Conservation (phyloP, 2,888 invertebrate genomes). For the Volucella bombylans region DNA sequence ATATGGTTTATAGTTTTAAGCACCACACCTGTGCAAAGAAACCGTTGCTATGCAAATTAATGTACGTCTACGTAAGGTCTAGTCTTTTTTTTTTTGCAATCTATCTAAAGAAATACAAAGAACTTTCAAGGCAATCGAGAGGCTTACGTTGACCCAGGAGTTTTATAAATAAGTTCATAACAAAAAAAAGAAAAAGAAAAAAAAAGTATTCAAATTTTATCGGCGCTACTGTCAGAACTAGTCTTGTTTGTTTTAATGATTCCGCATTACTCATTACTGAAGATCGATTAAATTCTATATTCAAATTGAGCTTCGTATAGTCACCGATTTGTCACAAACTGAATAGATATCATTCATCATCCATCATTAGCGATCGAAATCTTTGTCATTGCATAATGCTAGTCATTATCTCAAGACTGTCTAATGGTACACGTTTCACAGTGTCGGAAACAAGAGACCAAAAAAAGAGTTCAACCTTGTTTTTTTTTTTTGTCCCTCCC, state of each 20-base stretch:
- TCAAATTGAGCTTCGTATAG: slow-evolving; percentile 27
- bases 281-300: slow-evolving; percentile 19
- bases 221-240: slow-evolving; percentile 9
- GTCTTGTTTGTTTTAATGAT: slow-evolving; percentile 36
- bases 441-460: slow-evolving; percentile 13
- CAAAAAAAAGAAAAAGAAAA: slow-evolving; percentile 6
- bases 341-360: slow-evolving; percentile 32
- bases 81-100: slow-evolving; percentile 8
- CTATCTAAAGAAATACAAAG: slow-evolving; percentile 15
- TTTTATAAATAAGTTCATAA: neutral
- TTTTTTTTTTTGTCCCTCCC: slow-evolving; percentile 2
- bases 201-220: slow-evolving; percentile 9
- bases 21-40: slow-evolving; percentile 14
- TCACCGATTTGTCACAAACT: slow-evolving; percentile 6
- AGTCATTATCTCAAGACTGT: slow-evolving; percentile 49
- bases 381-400: slow-evolving; percentile 43
- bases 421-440: slow-evolving; percentile 40
- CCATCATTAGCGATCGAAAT: slow-evolving; percentile 52
- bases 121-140: slow-evolving; percentile 43
- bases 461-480: slow-evolving; percentile 39
- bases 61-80: too few species aligned
- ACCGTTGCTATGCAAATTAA: neutral
- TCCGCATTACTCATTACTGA: neutral
- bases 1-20: neutral
- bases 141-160: slow-evolving; percentile 49